Percentiles rank a stretch among this genome's conserved stretches.
These are phyloP conservation scores for Caenorhabditis angaria DNA, from an alignment of 2,888 invertebrate species.

Conservation along the genomic window DNA sequence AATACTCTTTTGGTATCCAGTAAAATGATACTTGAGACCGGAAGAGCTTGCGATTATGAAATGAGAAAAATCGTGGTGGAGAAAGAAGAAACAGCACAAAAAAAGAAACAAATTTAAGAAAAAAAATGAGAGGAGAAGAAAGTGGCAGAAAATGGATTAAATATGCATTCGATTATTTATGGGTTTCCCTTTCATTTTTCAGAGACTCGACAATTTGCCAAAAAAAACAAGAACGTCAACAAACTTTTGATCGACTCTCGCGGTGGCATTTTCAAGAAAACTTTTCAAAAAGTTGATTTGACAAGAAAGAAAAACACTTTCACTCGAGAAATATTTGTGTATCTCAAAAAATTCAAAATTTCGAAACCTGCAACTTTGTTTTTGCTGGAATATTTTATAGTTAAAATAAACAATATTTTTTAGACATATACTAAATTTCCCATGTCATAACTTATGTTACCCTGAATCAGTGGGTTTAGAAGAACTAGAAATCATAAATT, in stretches of 20 bases:
- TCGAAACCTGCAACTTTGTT: no score
- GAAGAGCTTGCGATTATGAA: conserved; percentile 1
- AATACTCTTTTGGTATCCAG: not conserved
- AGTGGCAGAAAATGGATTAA: conserved; percentile 26
- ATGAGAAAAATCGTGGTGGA: not conserved
- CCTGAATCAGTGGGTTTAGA: no score
- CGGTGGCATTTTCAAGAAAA: no score
- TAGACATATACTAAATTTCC: no score
- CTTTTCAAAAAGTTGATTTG: no score
- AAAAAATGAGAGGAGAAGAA: conserved; percentile 3
- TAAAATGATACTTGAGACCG: conserved; percentile 6
- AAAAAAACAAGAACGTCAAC: not conserved
- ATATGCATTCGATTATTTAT: conserved; percentile 12
- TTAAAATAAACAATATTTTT: no score
- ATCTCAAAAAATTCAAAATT: no score
- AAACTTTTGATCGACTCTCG: conserved; percentile 7
- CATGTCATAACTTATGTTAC: no score
- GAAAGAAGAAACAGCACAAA: conserved; percentile 6
- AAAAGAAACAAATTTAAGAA: conserved; percentile 8
- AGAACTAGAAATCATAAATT: no score
- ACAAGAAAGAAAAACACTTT: no score
- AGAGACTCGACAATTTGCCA: not conserved
- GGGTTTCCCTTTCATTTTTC: not conserved
- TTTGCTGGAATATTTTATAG: no score
- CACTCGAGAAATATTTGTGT: no score